Percentiles rank a stretch among this genome's conserved stretches.
Conservation (phyloP, 2,888 invertebrate species). For the Drosophila aldrichi region DNA sequence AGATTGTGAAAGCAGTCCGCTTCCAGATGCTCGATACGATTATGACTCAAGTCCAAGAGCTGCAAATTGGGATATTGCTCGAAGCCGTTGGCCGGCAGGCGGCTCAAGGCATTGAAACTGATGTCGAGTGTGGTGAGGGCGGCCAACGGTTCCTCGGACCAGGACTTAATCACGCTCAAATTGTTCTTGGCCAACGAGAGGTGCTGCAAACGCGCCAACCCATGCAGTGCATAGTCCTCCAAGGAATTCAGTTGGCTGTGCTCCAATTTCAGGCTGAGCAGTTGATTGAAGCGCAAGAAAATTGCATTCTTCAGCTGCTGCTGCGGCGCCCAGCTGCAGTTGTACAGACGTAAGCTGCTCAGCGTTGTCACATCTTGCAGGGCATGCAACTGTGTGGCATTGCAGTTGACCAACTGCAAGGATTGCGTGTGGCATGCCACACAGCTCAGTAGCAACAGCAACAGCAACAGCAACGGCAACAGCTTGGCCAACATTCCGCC, state of each 20-base stretch:
- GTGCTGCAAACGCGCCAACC: conserved; percentile 72
- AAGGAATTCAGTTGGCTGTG: conserved; percentile 71
- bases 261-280: conserved; percentile 75
- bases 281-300: conserved; percentile 72
- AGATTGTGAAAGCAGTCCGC: conserved; percentile 73
- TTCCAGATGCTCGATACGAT: conserved; percentile 76
- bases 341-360: conserved; percentile 62
- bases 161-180: conserved; percentile 77
- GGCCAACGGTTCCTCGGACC: conserved; percentile 79
- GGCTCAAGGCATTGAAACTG: conserved; percentile 76
- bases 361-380: conserved; percentile 41
- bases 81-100: conserved; percentile 68
- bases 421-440: conserved; percentile 14
- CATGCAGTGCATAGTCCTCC: conserved; percentile 81
- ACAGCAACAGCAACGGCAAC: conserved; percentile 2
- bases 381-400: conserved; percentile 38
- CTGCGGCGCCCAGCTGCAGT: conserved; percentile 69
- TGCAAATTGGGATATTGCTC: conserved; percentile 82
- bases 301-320: conserved; percentile 77
- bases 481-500: conserved; percentile 31
- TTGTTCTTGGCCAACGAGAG: conserved; percentile 82
- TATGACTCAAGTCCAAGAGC: conserved; percentile 81
- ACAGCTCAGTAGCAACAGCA: conserved; percentile 3
- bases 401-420: conserved; percentile 63
- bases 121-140: conserved; percentile 78